phyloP scores from a whole-genome alignment of 2,797 vertebrate genomes.

The Sardinella longiceps region DNA sequence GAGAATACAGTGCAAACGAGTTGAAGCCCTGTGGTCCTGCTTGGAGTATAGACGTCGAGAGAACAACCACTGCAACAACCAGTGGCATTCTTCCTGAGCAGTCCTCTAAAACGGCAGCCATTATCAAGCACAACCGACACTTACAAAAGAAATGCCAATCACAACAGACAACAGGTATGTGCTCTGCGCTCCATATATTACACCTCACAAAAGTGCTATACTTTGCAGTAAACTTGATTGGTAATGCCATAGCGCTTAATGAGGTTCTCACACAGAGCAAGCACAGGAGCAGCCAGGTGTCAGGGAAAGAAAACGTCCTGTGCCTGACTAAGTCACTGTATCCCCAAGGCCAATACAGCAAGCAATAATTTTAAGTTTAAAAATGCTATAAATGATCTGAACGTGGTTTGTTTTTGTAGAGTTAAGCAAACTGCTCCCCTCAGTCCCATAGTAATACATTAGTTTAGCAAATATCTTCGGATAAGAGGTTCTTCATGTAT shows the following conservation, averaged over 20 bases:
- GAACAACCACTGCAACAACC: not conserved
- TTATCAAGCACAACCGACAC: not conserved
- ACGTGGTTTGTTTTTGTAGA: not conserved
- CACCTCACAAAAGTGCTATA: not conserved
- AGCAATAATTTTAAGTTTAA: not conserved
- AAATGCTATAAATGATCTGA: no score
- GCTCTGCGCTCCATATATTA: not conserved
- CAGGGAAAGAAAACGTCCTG: not conserved
- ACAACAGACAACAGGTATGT: not conserved
- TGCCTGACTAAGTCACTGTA: not conserved
- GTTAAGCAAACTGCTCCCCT: not conserved
- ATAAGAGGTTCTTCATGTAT: no score
- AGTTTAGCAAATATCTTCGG: no score
- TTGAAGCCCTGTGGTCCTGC: not conserved
- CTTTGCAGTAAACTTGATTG: not conserved
- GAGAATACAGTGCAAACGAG: not conserved
- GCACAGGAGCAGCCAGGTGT: not conserved
- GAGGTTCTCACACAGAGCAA: not conserved
- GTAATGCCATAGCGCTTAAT: not conserved
- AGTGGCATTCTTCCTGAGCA: conserved; percentile 2
- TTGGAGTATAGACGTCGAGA: not conserved
- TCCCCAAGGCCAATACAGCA: not conserved
- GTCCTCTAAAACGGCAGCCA: not conserved
- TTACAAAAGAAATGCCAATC: not conserved
- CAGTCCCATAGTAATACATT: not conserved